Conservation (phyloP, 2,113 vertebrate species). For the Chamaetylas fuelleborni region DNA sequence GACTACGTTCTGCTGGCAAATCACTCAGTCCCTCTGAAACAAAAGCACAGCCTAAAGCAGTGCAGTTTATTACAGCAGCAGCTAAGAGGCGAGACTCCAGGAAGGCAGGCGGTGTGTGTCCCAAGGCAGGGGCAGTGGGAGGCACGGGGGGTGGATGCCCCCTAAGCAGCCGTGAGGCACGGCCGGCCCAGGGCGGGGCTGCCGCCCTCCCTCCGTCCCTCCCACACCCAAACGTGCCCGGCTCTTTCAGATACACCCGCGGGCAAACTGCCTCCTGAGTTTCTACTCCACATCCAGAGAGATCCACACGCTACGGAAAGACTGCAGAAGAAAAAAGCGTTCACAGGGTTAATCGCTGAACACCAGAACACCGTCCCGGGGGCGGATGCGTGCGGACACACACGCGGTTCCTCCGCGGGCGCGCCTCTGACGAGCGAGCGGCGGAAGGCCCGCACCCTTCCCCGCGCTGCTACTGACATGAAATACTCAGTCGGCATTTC, state of each 20-base stretch:
- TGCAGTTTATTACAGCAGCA: neutral
- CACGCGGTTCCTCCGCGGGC: accelerated
- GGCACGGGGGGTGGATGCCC: neutral
- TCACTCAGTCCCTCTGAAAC: neutral
- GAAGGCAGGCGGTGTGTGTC: neutral
- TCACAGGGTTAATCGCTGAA: neutral
- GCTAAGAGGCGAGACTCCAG: neutral
- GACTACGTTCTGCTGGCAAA: neutral
- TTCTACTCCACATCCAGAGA: neutral
- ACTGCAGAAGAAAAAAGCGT: neutral
- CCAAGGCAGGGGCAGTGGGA: neutral
- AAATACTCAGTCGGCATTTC: conserved; percentile 63
- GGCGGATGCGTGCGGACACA: accelerated
- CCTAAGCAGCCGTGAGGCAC: neutral
- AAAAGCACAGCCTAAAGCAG: neutral
- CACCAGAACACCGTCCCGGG: accelerated
- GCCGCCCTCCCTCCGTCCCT: neutral
- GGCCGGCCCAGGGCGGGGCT: neutral
- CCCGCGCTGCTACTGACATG: neutral
- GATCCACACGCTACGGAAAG: neutral
- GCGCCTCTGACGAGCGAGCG: accelerated
- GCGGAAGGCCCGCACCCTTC: neutral
- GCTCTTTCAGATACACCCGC: neutral
- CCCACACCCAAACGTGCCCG: neutral
- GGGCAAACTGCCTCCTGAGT: neutral